Conservation (phyloP, 1,140 invertebrate genomes). For the Ladona fulva region DNA sequence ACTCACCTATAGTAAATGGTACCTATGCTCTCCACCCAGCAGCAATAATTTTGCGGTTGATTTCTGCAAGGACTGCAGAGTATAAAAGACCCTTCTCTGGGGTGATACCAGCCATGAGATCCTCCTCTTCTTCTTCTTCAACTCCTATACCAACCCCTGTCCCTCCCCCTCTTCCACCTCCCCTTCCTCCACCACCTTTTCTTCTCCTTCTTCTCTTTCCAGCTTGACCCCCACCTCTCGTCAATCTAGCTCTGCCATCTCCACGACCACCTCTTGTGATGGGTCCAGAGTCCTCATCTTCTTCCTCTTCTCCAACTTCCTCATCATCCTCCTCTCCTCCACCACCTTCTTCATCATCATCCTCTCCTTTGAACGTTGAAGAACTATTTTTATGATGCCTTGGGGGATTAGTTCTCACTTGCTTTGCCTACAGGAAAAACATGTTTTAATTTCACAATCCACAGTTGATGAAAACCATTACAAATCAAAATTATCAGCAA, state of each 20-base stretch:
- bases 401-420: not conserved
- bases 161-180: conserved; percentile 23
- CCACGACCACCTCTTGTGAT: conserved; percentile 35
- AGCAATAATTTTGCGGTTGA: conserved; percentile 58
- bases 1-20: not conserved
- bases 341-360: not conserved
- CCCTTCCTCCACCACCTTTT: conserved; percentile 35
- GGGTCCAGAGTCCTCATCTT: conserved; percentile 33
- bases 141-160: conserved; percentile 22
- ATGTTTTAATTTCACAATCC: too few relatives aligned
- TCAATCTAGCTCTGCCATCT: conserved; percentile 39
- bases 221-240: conserved; percentile 40
- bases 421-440: conserved; percentile 16
- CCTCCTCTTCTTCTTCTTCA: conserved; percentile 47
- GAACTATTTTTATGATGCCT: not conserved
- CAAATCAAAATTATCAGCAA: too few relatives aligned
- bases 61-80: conserved; percentile 56
- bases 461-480: too few relatives aligned
- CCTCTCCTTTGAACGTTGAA: not conserved
- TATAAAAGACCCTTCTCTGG: conserved; percentile 47
- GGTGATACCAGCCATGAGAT: conserved; percentile 40
- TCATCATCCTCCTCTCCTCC: not conserved
- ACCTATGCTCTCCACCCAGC: conserved; percentile 53
- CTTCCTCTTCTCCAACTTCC: not conserved
- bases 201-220: conserved; percentile 41